Evolutionary conservation across 2,797 vertebrate species (phyloP).

Genomic region (Myotis planiceps): DNA sequence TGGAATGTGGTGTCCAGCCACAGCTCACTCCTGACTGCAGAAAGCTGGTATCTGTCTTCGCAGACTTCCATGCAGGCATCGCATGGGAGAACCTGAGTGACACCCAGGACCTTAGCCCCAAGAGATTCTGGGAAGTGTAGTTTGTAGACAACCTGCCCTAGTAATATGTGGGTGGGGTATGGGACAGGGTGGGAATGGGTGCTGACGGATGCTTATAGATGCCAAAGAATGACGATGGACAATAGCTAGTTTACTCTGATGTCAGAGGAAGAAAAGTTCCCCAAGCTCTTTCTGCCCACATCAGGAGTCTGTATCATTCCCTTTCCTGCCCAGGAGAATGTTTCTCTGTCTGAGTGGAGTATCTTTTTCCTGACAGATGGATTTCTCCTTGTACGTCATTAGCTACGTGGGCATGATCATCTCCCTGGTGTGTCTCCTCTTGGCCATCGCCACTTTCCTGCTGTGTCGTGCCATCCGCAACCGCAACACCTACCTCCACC

Average conservation of each 20-base stretch:
- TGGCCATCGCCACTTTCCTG: constrained; percentile 78
- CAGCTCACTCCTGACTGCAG: background rate
- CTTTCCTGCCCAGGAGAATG: too few relatives aligned
- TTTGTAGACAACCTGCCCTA: background rate
- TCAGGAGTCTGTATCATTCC: too few relatives aligned
- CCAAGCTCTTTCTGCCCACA: background rate
- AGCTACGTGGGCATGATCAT: constrained; percentile 69
- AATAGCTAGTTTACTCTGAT: background rate
- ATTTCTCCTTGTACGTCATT: constrained; percentile 56
- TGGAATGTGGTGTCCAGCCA: background rate
- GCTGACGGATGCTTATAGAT: background rate
- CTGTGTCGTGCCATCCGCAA: constrained; percentile 70
- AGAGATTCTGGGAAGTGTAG: background rate
- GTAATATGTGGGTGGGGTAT: too few relatives aligned
- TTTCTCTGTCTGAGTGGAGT: background rate
- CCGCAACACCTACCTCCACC: constrained; percentile 75
- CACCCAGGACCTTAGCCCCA: background rate
- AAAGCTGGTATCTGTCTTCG: background rate
- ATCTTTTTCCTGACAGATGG: constrained; percentile 58
- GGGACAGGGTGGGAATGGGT: background rate
- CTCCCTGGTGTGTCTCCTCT: constrained; percentile 78
- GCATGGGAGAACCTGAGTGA: background rate
- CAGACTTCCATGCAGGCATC: background rate
- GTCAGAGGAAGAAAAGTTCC: background rate
- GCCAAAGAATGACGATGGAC: background rate